These are phyloP conservation scores for Muscicapa adusta DNA, from an alignment of 2,113 vertebrate species.

Conservation along the genomic window DNA sequence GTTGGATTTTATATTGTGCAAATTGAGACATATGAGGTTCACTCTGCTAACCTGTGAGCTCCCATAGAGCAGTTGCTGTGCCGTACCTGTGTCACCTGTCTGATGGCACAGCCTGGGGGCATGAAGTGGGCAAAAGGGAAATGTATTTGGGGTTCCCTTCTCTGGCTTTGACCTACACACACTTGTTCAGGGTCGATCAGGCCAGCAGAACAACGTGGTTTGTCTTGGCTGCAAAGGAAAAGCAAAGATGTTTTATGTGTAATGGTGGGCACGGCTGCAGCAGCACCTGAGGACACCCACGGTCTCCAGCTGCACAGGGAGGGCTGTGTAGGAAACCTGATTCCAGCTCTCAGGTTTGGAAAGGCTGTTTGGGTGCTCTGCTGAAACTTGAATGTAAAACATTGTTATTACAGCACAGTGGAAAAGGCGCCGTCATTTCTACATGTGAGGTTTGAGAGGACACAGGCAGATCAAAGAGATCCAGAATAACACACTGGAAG, in stretches of 20 bases:
- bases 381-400: not conserved
- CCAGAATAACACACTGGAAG: not conserved
- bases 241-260: rapidly evolving
- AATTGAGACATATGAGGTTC: not conserved
- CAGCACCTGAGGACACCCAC: not conserved
- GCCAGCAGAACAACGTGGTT: rapidly evolving
- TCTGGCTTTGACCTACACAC: not conserved
- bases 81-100: rapidly evolving
- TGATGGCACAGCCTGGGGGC: not conserved
- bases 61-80: rapidly evolving
- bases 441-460: not conserved
- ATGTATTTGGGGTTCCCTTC: rapidly evolving
- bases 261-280: not conserved
- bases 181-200: not conserved
- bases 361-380: not conserved
- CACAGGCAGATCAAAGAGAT: not conserved
- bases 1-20: not conserved
- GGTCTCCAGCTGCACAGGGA: not conserved
- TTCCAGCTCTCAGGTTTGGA: not conserved
- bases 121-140: not conserved
- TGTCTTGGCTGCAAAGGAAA: not conserved
- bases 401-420: not conserved
- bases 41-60: not conserved
- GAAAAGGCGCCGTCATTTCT: not conserved
- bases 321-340: not conserved